phyloP scores from a whole-genome alignment of 2,888 invertebrate species.

The Drosophila leonis region DNA sequence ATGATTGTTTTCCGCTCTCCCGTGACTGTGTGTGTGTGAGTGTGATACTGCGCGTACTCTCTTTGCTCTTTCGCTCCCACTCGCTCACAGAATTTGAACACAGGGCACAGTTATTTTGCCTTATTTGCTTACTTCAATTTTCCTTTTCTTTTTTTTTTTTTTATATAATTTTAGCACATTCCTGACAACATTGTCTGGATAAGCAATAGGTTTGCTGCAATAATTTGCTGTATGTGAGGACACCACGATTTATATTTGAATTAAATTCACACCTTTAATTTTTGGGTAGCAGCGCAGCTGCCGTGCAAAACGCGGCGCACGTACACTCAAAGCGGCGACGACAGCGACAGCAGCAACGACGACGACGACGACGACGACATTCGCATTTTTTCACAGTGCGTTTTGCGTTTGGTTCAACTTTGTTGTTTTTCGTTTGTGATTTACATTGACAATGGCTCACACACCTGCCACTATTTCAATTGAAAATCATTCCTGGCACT shows the following conservation, averaged over 20 bases:
- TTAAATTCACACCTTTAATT: conserved; percentile 67
- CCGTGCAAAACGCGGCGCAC: conserved; percentile 70
- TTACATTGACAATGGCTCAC: conserved; percentile 54
- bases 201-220: conserved; percentile 23
- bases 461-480: conserved; percentile 65
- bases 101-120: conserved; percentile 56
- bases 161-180: conserved; percentile 58
- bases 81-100: conserved; percentile 60
- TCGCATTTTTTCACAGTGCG: conserved; percentile 79
- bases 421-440: conserved; percentile 61
- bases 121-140: conserved; percentile 51
- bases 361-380: conserved; percentile 62
- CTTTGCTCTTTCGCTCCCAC: conserved; percentile 46
- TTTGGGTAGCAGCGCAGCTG: conserved; percentile 63
- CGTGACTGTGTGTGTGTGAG: conserved; percentile 35
- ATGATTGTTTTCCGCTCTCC: conserved; percentile 69
- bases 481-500: conserved; percentile 63
- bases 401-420: conserved; percentile 55
- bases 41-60: conserved; percentile 62
- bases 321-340: conserved; percentile 68
- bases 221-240: conserved; percentile 31
- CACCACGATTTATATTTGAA: conserved; percentile 30
- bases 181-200: conserved; percentile 34
- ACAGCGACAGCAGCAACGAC: conserved; percentile 45
- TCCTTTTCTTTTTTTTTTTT: neutral